A percentile compares a stretch with the other conserved stretches of the same genome.
Conservation (phyloP, 2,113 vertebrate genomes). For the Lamprologus ornatipinnis region DNA sequence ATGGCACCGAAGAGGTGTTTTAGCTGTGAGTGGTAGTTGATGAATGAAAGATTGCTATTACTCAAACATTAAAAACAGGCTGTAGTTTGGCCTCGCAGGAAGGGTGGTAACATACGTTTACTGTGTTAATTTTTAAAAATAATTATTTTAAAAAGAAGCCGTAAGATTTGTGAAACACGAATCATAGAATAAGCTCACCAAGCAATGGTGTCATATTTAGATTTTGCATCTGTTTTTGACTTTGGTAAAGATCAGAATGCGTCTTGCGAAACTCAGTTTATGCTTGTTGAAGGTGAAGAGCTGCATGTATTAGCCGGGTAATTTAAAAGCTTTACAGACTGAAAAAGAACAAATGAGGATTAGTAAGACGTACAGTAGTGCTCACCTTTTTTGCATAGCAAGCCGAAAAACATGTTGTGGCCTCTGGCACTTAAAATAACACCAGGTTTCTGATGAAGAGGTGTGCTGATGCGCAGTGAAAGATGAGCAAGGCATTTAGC, state of each 20-base stretch:
- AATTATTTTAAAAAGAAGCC: not conserved
- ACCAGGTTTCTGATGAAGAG: not conserved
- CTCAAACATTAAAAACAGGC: not conserved
- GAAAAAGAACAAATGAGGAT: not conserved
- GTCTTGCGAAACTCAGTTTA: not conserved
- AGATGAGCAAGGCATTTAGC: not conserved
- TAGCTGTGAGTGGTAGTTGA: rapidly evolving
- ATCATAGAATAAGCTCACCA: not conserved
- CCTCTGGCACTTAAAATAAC: not conserved
- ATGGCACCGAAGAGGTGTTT: conserved; percentile 11
- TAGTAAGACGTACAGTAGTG: not conserved
- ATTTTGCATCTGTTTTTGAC: not conserved
- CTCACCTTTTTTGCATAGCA: not conserved
- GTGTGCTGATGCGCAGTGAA: not conserved
- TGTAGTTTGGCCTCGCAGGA: rapidly evolving
- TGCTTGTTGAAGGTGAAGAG: not conserved
- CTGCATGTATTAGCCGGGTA: not conserved
- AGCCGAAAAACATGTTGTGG: not conserved
- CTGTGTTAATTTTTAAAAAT: not conserved
- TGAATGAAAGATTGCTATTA: not conserved
- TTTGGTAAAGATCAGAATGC: not conserved
- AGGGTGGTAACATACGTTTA: rapidly evolving
- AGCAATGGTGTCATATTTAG: not conserved
- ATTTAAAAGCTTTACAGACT: not conserved
- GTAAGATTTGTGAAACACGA: rapidly evolving